Percentiles rank a stretch among this genome's conserved stretches.
Conservation (phyloP, 2,888 invertebrate species). For the Habrosyne pyritoides region DNA sequence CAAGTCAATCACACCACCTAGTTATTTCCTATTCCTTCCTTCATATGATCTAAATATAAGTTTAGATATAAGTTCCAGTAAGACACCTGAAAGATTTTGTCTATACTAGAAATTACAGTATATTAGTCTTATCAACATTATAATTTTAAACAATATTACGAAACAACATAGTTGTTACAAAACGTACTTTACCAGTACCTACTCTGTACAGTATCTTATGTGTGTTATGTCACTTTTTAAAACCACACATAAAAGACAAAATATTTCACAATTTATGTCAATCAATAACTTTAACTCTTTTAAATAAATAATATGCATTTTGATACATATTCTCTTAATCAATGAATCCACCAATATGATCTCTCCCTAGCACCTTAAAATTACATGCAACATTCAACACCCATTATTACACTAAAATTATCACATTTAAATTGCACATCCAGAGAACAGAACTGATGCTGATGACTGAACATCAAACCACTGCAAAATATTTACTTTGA, state of each 20-base stretch:
- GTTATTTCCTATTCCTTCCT: background rate
- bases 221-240: slow-evolving; percentile 32
- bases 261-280: slow-evolving; percentile 36
- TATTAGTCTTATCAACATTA: slow-evolving; percentile 1
- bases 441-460: slow-evolving; percentile 51
- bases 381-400: slow-evolving; percentile 52
- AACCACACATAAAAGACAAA: slow-evolving; percentile 32
- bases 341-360: slow-evolving; percentile 26
- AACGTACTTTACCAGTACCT: slow-evolving; percentile 75
- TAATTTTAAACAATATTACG: slow-evolving; percentile 25
- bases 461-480: slow-evolving; percentile 36
- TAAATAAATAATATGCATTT: slow-evolving; percentile 11
- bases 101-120: slow-evolving; percentile 3
- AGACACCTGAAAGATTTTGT: background rate
- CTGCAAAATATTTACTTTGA: slow-evolving; percentile 25
- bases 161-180: slow-evolving; percentile 81
- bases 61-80: background rate
- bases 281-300: slow-evolving; percentile 25
- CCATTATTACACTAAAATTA: slow-evolving; percentile 63
- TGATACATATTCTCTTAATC: slow-evolving; percentile 19
- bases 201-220: slow-evolving; percentile 43
- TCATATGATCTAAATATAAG: background rate
- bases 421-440: slow-evolving; percentile 81
- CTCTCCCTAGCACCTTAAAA: slow-evolving; percentile 76
- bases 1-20: background rate